A percentile compares a stretch with the other conserved stretches of the same genome.
phyloP scores from a whole-genome alignment of 92 coral and sea anemone genomes.

The Epizoanthus stellaris region DNA sequence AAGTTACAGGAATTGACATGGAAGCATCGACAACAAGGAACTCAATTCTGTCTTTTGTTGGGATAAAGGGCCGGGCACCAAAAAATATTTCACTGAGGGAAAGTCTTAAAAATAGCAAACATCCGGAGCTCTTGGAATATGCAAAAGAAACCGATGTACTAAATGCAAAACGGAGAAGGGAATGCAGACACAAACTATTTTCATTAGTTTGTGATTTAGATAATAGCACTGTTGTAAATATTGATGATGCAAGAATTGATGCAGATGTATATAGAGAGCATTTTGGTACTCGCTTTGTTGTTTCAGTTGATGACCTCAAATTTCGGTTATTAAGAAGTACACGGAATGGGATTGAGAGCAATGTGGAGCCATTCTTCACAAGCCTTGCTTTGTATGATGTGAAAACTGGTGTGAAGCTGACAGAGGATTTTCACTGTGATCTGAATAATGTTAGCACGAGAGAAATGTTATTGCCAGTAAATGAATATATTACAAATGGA shows the following conservation, averaged over 20 bases:
- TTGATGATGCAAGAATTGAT: slow-evolving; percentile 90
- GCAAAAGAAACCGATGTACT: slow-evolving; percentile 96
- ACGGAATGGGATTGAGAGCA: slow-evolving; percentile 70
- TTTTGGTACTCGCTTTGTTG: slow-evolving; percentile 85
- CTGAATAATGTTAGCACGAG: slow-evolving; percentile 74
- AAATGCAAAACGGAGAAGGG: slow-evolving; percentile 89
- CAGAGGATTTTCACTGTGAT: slow-evolving; percentile 97
- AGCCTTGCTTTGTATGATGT: slow-evolving; percentile 92
- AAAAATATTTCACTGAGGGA: slow-evolving; percentile 81
- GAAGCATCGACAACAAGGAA: slow-evolving; percentile 67
- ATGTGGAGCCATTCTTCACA: slow-evolving; percentile 94
- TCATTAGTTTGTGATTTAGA: slow-evolving; percentile 84
- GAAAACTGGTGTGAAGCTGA: slow-evolving; percentile 84
- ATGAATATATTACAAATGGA: slow-evolving; percentile 80
- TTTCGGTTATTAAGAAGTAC: slow-evolving; percentile 83
- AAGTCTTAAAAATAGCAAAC: slow-evolving; percentile 94
- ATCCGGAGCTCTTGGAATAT: slow-evolving; percentile 91
- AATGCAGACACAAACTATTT: slow-evolving; percentile 83
- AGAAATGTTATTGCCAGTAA: slow-evolving; percentile 76
- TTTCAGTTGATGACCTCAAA: slow-evolving; percentile 85
- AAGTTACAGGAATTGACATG: slow-evolving; percentile 97
- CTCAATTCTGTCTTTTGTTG: slow-evolving; percentile 61
- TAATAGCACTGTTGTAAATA: slow-evolving; percentile 75
- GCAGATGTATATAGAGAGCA: slow-evolving; percentile 83
- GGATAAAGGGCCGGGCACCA: slow-evolving; percentile 74